Evolutionary conservation across 2,888 invertebrate species (phyloP).

Genomic region (Craniophora ligustri): DNA sequence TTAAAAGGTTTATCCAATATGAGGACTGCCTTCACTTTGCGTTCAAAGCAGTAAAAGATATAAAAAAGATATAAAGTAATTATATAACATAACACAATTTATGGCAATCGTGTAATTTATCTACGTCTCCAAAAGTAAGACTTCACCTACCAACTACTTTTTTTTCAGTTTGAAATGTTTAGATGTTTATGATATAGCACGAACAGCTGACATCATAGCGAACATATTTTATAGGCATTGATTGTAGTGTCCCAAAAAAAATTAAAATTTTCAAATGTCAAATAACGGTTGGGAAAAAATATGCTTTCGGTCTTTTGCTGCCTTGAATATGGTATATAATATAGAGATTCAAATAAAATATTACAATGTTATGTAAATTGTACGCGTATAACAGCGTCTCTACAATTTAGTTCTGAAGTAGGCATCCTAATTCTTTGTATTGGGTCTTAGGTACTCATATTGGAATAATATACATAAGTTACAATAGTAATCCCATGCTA

Average conservation of each 20-base stretch:
- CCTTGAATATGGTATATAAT: background rate
- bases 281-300: no score
- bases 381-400: background rate
- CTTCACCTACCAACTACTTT: no score
- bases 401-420: background rate
- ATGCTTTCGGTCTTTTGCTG: background rate
- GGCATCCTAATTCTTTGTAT: background rate
- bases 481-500: background rate
- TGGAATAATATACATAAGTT: background rate
- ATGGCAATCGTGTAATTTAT: no score
- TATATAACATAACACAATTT: no score
- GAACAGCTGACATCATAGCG: no score
- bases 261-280: no score
- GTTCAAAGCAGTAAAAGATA: background rate
- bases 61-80: no score
- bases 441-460: background rate
- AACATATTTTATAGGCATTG: no score
- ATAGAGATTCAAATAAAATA: background rate
- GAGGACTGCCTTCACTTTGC: background rate
- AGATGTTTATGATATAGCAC: no score
- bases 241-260: no score
- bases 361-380: constrained; percentile 1
- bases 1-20: background rate
- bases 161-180: no score
- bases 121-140: no score